These are phyloP conservation scores for Ephialtes manifestator DNA, from an alignment of 2,888 invertebrate genomes.

Conservation along the genomic window DNA sequence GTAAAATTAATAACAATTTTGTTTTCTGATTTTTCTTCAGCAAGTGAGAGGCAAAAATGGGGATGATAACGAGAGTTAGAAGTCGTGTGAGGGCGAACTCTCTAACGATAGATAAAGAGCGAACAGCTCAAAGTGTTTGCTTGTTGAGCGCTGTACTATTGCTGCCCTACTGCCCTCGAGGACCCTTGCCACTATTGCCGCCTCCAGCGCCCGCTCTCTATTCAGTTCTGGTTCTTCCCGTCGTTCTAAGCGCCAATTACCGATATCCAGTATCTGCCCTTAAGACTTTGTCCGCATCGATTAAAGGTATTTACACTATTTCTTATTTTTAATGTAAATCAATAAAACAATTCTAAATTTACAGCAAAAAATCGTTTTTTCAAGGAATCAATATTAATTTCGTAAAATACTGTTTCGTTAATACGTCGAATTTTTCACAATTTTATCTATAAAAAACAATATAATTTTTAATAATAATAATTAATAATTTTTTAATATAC, in stretches of 20 bases:
- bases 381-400: no score
- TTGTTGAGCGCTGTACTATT: conserved; percentile 90
- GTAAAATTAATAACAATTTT: background rate
- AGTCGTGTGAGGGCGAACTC: conserved; percentile 90
- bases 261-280: conserved; percentile 90
- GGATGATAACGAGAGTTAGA: conserved; percentile 91
- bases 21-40: conserved; percentile 26
- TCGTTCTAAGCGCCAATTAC: conserved; percentile 91
- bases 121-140: conserved; percentile 91
- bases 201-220: conserved; percentile 89
- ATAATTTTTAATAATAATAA: no score
- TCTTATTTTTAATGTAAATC: background rate
- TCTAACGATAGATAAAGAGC: conserved; percentile 89
- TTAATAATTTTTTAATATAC: no score
- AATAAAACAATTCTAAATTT: no score
- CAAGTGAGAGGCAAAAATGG: conserved; percentile 86
- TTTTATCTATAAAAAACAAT: no score
- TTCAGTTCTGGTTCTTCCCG: conserved; percentile 90
- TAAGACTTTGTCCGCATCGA: conserved; percentile 87
- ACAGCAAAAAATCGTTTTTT: no score
- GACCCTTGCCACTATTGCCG: conserved; percentile 88
- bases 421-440: no score
- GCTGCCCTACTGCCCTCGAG: conserved; percentile 88
- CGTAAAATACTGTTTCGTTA: no score
- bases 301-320: conserved; percentile 87